Conservation (phyloP, 2,888 invertebrate species). For the Hoplodrina blanda region DNA sequence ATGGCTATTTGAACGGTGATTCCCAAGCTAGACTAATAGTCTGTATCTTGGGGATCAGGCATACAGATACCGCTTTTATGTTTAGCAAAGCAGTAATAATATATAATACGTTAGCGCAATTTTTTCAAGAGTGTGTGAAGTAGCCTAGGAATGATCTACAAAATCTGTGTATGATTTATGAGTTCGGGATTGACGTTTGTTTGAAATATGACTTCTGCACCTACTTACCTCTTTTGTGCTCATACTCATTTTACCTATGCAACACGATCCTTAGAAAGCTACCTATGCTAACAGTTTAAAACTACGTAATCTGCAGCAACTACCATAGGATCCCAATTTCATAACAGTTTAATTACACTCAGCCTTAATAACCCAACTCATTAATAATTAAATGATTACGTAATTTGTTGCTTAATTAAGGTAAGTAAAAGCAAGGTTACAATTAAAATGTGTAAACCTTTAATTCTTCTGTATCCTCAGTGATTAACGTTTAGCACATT, state of each 20-base stretch:
- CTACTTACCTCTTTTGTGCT: not conserved
- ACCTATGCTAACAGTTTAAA: slow-evolving; percentile 30
- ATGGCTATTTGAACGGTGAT: too few relatives aligned
- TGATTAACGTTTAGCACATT: not conserved
- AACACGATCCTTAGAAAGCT: slow-evolving; percentile 34
- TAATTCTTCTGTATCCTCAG: slow-evolving; percentile 16
- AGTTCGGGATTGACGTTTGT: not conserved
- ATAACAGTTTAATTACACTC: slow-evolving; percentile 35
- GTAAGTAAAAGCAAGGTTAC: slow-evolving; percentile 10
- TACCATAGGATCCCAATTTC: slow-evolving; percentile 25
- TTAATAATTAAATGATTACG: slow-evolving; percentile 24
- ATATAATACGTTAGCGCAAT: too few relatives aligned
- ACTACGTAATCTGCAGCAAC: slow-evolving; percentile 14
- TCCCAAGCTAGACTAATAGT: too few relatives aligned
- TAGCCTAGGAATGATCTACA: too few relatives aligned
- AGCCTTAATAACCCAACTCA: slow-evolving; percentile 9
- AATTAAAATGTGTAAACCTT: slow-evolving; percentile 6
- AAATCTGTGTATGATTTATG: too few relatives aligned
- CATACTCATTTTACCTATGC: slow-evolving; percentile 27
- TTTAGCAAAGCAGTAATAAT: too few relatives aligned
- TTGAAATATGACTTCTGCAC: slow-evolving; percentile 12
- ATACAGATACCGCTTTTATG: too few relatives aligned
- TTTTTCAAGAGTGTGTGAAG: too few relatives aligned
- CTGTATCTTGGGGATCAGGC: too few relatives aligned
- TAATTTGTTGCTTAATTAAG: slow-evolving; percentile 31